A percentile compares a stretch with the other conserved stretches of the same genome.
These are phyloP conservation scores for Blennius ocellaris DNA, from an alignment of 2,113 vertebrate species.

Conservation along the genomic window DNA sequence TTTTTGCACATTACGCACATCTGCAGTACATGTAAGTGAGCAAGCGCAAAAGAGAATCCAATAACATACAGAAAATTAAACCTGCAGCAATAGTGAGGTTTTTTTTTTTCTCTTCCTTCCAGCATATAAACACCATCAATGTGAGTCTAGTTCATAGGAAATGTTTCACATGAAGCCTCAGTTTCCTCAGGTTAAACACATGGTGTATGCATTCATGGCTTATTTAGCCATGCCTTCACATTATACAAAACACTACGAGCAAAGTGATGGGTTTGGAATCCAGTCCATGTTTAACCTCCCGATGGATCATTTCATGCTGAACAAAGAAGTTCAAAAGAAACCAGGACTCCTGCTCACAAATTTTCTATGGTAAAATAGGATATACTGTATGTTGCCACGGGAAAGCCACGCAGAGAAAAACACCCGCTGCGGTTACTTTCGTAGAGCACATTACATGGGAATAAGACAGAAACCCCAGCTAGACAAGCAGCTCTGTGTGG, in stretches of 20 bases:
- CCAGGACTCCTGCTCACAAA: slow-evolving; percentile 16
- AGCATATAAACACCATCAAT: slow-evolving; percentile 2
- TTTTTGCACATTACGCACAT: slow-evolving; percentile 17
- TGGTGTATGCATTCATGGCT: not conserved
- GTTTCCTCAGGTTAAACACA: slow-evolving; percentile 1
- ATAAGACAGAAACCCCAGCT: not conserved
- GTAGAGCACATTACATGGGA: not conserved
- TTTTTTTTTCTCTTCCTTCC: not conserved
- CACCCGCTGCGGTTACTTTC: not conserved
- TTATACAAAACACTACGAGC: not conserved
- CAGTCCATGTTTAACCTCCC: slow-evolving; percentile 7
- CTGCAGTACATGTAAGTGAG: slow-evolving; percentile 14
- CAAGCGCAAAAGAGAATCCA: slow-evolving; percentile 15
- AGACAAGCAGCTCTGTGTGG: not conserved
- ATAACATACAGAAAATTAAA: slow-evolving; percentile 1
- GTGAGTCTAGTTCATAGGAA: not conserved
- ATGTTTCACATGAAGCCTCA: not conserved
- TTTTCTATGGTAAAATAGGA: slow-evolving; percentile 32
- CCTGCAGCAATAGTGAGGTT: not conserved
- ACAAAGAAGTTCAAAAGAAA: slow-evolving; percentile 46
- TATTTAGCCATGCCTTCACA: not conserved
- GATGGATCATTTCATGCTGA: slow-evolving; percentile 29
- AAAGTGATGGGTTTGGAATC: not conserved
- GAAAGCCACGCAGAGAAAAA: not conserved
- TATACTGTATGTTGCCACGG: not conserved